Conservation (phyloP, 1,140 invertebrate species). For the Mesaphorura yosii region DNA sequence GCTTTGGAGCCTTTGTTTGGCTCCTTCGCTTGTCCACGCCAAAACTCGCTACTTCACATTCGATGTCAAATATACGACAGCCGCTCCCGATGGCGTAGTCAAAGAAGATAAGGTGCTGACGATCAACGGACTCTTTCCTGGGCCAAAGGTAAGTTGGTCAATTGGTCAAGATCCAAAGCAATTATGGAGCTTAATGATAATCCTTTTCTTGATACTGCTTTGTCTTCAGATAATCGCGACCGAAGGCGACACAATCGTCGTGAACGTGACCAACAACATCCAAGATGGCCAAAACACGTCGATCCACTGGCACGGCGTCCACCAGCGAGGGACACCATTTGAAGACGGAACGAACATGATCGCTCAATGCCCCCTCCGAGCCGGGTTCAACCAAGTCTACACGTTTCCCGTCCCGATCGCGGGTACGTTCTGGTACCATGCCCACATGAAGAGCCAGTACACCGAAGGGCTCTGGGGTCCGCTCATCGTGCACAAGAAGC, state of each 20-base stretch:
- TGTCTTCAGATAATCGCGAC: too few species aligned
- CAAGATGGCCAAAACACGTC: slow-evolving; percentile 12
- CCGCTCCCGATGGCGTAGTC: slow-evolving; percentile 12
- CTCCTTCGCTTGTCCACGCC: too few species aligned
- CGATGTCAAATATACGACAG: background rate
- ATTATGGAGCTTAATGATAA: too few species aligned
- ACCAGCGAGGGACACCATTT: slow-evolving; percentile 8
- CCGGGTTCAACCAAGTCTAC: slow-evolving; percentile 1
- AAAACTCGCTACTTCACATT: background rate
- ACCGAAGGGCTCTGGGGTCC: slow-evolving; percentile 18
- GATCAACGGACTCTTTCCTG: slow-evolving; percentile 18
- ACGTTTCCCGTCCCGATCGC: slow-evolving; percentile 4
- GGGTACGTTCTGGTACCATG: slow-evolving; percentile 21
- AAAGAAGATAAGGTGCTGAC: slow-evolving; percentile 3
- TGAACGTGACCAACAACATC: slow-evolving; percentile 11
- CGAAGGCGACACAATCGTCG: slow-evolving; percentile 10
- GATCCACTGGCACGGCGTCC: slow-evolving; percentile 21
- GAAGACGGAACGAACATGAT: slow-evolving; percentile 18
- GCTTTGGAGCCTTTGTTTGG: too few species aligned
- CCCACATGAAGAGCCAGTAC: slow-evolving; percentile 13
- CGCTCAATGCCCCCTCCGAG: slow-evolving; percentile 13
- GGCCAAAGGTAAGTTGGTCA: too few species aligned
- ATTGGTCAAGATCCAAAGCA: too few species aligned
- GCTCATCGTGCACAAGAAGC: background rate
- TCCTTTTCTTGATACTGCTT: too few species aligned